These are phyloP conservation scores for Pecten maximus DNA, from an alignment of 2,888 invertebrate genomes.

Conservation along the genomic window DNA sequence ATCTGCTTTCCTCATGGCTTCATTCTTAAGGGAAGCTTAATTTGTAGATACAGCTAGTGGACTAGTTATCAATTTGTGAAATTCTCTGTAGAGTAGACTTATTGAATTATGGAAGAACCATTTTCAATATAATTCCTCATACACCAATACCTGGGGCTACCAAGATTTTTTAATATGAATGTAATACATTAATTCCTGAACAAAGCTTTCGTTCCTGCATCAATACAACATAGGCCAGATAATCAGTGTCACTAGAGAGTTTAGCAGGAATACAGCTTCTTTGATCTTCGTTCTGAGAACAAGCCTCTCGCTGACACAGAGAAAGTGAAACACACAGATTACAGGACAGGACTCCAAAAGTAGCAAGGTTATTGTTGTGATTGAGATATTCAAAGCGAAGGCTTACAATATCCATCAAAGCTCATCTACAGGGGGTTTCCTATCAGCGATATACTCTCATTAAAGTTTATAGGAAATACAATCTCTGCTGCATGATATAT, in stretches of 20 bases:
- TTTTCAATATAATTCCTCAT: not conserved
- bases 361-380: not conserved
- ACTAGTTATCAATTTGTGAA: not conserved
- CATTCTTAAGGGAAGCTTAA: not conserved
- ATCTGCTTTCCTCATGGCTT: not conserved
- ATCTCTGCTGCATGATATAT: not conserved
- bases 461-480: conserved; percentile 21
- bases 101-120: not conserved
- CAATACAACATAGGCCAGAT: not conserved
- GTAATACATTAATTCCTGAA: not conserved
- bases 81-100: not conserved
- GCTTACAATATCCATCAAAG: not conserved
- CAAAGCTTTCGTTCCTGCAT: not conserved
- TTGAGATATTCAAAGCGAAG: conserved; percentile 17
- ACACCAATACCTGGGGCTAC: not conserved
- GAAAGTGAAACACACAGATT: conserved; percentile 2
- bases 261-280: conserved; percentile 6
- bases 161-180: not conserved
- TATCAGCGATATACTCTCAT: not conserved
- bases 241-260: conserved; percentile 26
- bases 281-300: not conserved
- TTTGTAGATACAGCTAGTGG: not conserved
- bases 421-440: not conserved
- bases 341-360: not conserved
- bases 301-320: not conserved